Base-by-base conservation (phyloP, 2,797 vertebrate genomes). In the Florisuga fusca region DNA sequence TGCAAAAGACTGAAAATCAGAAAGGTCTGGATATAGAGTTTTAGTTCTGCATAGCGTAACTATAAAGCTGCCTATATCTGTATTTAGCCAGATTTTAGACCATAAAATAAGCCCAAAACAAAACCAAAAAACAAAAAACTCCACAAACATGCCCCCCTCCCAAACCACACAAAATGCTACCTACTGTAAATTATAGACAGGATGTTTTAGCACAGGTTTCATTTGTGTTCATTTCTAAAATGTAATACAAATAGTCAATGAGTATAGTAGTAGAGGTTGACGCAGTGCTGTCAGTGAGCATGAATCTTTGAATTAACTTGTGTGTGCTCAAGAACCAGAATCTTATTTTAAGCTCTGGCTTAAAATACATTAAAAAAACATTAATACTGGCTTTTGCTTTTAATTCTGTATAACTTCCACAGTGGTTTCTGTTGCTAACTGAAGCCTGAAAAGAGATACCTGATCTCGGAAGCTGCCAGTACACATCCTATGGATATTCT, bases 11-110 rank as follows among this genome's bases (percentile, higher is more conserved):
- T 55, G 45, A 59, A 73, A 85, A 64, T 71, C 48, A 73, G 38
- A 66, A 92, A 22, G 12, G 21, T 50, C 18, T 83, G 15, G 9
- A 31, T 61, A 54, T 12, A 43, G 11, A 48, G 5, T 55, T 88
- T 25, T 16, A 27, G 3, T 64, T 59, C 2, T 6, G 15, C 3
- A 4, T 12, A 71, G 4, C 1, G 1, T 59, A 69, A 72, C 62
- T 69, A 31, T 34, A 76, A 79, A 78, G 7, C 6, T 80, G 21
- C 12, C 7, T 86, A 5, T 43, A 11, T 63, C 27, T 71, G 3
- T 31, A 10, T 7, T 82, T 21, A 75, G 25, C 43, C 31, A 45
- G 31, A 75, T 79, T 84, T 84, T 66, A 73, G 2, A 22, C 3
- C 12, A 33, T 48, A 18, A 15, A 54, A 17, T 16, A 53, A 53